These are phyloP conservation scores for Adelosebastes latens DNA, from an alignment of 2,797 vertebrate genomes.

Conservation along the genomic window DNA sequence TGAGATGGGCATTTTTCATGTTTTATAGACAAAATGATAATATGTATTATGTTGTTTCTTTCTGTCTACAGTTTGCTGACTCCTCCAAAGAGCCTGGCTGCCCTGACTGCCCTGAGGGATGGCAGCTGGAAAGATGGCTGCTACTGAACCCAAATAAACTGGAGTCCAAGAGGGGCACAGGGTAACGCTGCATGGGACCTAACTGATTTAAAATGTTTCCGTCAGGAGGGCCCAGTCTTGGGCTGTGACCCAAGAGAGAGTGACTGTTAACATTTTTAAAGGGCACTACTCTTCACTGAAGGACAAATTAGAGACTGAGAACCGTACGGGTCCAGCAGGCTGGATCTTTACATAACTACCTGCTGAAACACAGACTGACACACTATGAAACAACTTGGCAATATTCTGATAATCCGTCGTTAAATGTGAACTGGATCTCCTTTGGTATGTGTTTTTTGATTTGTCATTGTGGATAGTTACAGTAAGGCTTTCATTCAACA, in stretches of 20 bases:
- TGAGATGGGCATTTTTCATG: not conserved
- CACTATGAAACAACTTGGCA: slow-evolving; percentile 58
- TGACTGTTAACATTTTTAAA: slow-evolving; percentile 62
- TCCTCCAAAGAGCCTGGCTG: slow-evolving; percentile 93
- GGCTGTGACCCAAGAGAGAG: slow-evolving; percentile 43
- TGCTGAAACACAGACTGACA: slow-evolving; percentile 55
- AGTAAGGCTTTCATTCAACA: slow-evolving; percentile 52
- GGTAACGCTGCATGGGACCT: slow-evolving; percentile 49
- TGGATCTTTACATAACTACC: slow-evolving; percentile 81
- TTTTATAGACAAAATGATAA: not conserved
- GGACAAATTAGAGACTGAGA: slow-evolving; percentile 30
- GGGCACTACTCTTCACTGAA: slow-evolving; percentile 41
- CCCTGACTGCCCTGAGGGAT: slow-evolving; percentile 93
- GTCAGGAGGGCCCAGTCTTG: slow-evolving; percentile 42
- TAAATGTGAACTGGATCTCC: slow-evolving; percentile 58
- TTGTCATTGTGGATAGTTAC: slow-evolving; percentile 52
- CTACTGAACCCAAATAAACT: slow-evolving; percentile 85
- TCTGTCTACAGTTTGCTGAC: slow-evolving; percentile 89
- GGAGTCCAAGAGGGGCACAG: slow-evolving; percentile 56
- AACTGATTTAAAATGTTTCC: slow-evolving; percentile 49
- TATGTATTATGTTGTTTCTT: not conserved
- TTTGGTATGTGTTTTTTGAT: slow-evolving; percentile 53
- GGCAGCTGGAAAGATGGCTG: slow-evolving; percentile 98
- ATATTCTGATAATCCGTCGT: slow-evolving; percentile 64
- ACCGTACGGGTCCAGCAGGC: slow-evolving; percentile 91